These are phyloP conservation scores for Stratiolaelaps scimitus DNA, from an alignment of 1,140 invertebrate species.

Conservation along the genomic window DNA sequence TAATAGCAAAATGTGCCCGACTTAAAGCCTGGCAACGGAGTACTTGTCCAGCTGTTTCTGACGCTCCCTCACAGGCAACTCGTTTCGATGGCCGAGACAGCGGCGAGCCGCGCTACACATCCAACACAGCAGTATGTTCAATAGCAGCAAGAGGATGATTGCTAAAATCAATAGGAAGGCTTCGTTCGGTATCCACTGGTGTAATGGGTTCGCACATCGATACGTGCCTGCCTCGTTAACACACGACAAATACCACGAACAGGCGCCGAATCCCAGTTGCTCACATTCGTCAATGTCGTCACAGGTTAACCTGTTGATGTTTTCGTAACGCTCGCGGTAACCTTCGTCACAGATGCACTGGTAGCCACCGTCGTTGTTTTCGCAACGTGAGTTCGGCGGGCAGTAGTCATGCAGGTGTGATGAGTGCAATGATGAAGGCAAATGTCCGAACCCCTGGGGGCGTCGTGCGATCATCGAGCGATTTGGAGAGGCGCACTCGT, in stretches of 20 bases:
- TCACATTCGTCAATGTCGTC: conserved; percentile 22
- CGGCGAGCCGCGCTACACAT: not conserved
- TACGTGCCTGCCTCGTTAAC: conserved; percentile 9
- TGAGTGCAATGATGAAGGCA: too few relatives aligned
- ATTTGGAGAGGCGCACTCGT: conserved; percentile 13
- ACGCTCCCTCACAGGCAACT: conserved; percentile 12
- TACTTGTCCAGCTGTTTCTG: conserved; percentile 22
- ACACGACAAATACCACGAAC: conserved; percentile 9
- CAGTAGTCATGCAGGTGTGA: not conserved
- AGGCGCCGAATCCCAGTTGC: conserved; percentile 1
- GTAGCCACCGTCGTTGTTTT: not conserved
- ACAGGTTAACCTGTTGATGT: not conserved
- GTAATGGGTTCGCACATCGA: conserved; percentile 9
- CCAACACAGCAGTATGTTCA: conserved; percentile 11
- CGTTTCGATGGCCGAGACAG: not conserved
- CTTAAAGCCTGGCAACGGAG: conserved; percentile 2
- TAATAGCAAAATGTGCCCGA: too few relatives aligned
- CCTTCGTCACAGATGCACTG: not conserved
- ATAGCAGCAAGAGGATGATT: not conserved
- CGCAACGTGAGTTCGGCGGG: conserved; percentile 12
- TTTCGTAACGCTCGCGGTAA: conserved; percentile 10
- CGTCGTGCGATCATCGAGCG: not conserved
- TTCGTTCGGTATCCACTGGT: conserved; percentile 16
- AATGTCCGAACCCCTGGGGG: too few relatives aligned
- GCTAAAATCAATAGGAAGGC: not conserved